Base-by-base conservation (phyloP, 2,797 vertebrate genomes). In the Cetoscarus ocellatus region DNA sequence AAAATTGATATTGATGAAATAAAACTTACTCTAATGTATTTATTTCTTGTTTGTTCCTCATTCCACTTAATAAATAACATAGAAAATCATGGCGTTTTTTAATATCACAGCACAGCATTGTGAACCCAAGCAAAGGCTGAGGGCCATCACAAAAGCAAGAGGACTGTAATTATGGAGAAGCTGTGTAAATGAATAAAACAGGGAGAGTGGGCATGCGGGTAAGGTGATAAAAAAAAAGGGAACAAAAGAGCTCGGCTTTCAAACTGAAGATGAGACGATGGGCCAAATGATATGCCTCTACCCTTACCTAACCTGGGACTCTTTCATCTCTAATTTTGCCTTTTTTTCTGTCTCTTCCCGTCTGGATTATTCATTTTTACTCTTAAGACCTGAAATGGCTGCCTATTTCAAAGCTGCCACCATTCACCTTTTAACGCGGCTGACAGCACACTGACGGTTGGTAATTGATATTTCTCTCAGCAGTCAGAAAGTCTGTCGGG, bases 191-290 rank as follows among this genome's bases (percentile, higher is more conserved):
- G 39, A 14, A 14, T 10, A 47, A 27, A 35, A 49, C 55, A 57
- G 12, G 10, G 15, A 7, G 57, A 17, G 64, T 40, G 60, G 62
- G 49, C 1, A 17, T 58, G 18, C 47, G 59, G 42, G 39, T 58
- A 19, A 15, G 70, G 17, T 36, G 45, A 42, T 63, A 52, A 60
- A 68, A 65, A 47, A 45, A 44, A 44, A 44, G 38, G 27, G 62
- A 81, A 83, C 74, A 79, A 75, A 79, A 64, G 70, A 67, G 14
- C 6, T 7, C 39, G 0, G 47, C 82, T 84, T 86, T 85, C 73
- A 85, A 78, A 61, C 67, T 44, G 43, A 57, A 82, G 69, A 87
- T 83, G 80, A 86, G 79, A 79, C 17, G 66, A 73, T 58, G 49
- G 52, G 60, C 50, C 50, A 75, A 70, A 79, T 82, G 59, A 77